phyloP scores from a whole-genome alignment of 2,113 vertebrate species.

The Lanius ludovicianus region DNA sequence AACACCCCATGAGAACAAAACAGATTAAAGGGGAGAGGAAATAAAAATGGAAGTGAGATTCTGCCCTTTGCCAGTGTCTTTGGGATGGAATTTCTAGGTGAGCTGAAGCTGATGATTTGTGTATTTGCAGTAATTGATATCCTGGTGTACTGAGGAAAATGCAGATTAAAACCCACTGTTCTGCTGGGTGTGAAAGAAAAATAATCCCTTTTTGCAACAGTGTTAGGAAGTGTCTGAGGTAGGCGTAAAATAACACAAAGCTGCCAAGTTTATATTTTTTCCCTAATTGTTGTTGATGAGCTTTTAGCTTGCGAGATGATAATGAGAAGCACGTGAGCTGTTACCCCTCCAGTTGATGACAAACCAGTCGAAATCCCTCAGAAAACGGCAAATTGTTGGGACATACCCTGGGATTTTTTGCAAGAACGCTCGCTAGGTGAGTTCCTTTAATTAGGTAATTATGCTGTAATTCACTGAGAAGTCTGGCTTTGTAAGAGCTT shows the following conservation, averaged over 20 bases:
- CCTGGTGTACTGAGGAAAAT: background rate
- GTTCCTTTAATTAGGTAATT: background rate
- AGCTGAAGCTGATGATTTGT: background rate
- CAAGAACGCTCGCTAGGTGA: background rate
- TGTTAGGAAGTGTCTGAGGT: background rate
- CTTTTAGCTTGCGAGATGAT: slow-evolving; percentile 29
- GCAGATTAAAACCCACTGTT: background rate
- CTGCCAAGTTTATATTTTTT: background rate
- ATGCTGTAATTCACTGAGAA: background rate
- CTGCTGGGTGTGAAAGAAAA: background rate
- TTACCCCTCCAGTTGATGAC: background rate
- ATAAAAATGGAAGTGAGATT: background rate
- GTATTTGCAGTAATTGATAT: background rate
- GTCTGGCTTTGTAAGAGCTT: background rate
- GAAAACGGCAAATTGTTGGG: slow-evolving; percentile 8
- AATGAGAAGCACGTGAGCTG: background rate
- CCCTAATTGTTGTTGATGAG: slow-evolving; percentile 21
- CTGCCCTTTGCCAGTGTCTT: background rate
- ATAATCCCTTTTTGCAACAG: background rate
- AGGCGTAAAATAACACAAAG: background rate
- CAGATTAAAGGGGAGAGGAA: background rate
- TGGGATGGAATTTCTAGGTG: background rate
- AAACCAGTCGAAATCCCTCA: background rate
- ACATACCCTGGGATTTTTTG: background rate
- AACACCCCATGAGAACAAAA: background rate